These are phyloP conservation scores for Mesocricetus auratus DNA, from an alignment of 2,113 vertebrate genomes.

Conservation along the genomic window DNA sequence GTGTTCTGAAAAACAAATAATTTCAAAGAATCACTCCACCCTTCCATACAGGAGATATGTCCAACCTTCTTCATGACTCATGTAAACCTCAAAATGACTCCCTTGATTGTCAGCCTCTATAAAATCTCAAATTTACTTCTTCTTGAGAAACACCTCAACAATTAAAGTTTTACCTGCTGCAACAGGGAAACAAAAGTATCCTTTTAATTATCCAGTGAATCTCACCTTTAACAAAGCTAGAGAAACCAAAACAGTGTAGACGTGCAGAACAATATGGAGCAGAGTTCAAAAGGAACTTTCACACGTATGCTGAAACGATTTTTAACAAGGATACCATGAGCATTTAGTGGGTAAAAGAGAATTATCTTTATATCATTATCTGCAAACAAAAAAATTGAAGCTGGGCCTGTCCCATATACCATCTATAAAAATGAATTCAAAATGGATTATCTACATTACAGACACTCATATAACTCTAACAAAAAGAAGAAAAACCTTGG, in stretches of 20 bases:
- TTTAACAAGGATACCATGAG: background rate
- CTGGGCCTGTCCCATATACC: background rate
- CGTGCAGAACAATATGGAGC: background rate
- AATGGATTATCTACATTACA: background rate
- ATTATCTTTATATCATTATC: background rate
- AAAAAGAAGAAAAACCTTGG: background rate
- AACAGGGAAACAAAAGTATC: background rate
- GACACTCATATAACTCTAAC: background rate
- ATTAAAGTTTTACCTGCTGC: background rate
- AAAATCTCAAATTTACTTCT: conserved; percentile 15
- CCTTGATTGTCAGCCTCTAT: conserved; percentile 6
- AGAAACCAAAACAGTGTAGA: background rate
- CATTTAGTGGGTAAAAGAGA: background rate
- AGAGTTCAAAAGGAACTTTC: background rate
- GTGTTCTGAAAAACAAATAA: conserved; percentile 31
- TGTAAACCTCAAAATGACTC: background rate
- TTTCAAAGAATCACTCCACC: background rate
- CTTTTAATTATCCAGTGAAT: background rate
- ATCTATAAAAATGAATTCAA: background rate
- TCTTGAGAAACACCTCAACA: background rate
- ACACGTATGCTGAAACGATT: background rate
- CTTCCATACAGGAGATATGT: conserved; percentile 22
- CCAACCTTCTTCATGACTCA: background rate
- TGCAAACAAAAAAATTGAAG: background rate
- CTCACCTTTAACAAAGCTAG: conserved; percentile 1